These are phyloP conservation scores for Phaethornis superciliosus DNA, from an alignment of 2,113 vertebrate genomes.

Conservation along the genomic window DNA sequence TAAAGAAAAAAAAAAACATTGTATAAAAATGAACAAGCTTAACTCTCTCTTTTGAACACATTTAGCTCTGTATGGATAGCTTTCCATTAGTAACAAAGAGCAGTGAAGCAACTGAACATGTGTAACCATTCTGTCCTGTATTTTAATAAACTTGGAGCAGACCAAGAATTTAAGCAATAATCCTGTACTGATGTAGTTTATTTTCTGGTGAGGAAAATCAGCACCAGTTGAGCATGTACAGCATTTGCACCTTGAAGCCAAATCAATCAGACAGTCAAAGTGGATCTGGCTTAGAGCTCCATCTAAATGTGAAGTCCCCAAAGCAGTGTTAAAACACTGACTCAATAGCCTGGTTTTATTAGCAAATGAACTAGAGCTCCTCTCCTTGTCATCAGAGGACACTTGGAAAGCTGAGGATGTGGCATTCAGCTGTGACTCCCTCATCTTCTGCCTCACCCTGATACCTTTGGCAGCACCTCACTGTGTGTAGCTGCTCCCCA, in stretches of 20 bases:
- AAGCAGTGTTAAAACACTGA: not conserved
- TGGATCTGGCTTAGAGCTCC: not conserved
- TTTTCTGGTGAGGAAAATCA: not conserved
- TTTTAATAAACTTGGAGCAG: not conserved
- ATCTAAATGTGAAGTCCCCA: not conserved
- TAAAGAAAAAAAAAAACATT: not conserved
- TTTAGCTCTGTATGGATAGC: not conserved
- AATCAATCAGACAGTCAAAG: not conserved
- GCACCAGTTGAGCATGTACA: not conserved
- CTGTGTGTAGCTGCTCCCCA: not conserved
- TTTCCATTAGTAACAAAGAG: not conserved
- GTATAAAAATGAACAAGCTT: not conserved
- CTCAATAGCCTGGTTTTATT: not conserved
- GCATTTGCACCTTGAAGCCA: not conserved
- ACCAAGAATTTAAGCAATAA: not conserved
- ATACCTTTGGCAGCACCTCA: not conserved
- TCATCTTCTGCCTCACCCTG: not conserved
- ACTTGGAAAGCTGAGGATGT: not conserved
- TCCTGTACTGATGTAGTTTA: not conserved
- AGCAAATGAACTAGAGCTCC: not conserved
- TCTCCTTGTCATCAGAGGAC: not conserved
- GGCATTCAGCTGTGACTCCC: not conserved
- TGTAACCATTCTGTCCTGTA: not conserved
- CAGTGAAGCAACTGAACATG: not conserved
- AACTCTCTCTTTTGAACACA: not conserved